phyloP scores from a whole-genome alignment of 2,113 vertebrate genomes.

The Coregonus clupeaformis region DNA sequence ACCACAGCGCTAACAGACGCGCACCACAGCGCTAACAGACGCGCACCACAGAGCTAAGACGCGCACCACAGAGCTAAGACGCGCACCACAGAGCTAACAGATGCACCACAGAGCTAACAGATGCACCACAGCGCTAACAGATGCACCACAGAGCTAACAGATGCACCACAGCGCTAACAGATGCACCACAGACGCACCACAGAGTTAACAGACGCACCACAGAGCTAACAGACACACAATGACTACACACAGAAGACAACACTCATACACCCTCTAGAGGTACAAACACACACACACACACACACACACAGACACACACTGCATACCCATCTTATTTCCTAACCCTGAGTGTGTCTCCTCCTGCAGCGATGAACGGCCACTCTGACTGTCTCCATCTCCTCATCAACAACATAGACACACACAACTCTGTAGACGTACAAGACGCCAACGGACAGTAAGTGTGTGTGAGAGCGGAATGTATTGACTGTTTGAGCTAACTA shows the following conservation, averaged over 20 bases:
- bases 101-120: neutral
- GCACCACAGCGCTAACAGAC: neutral
- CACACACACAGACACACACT: neutral
- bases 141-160: neutral
- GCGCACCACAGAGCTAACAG: neutral
- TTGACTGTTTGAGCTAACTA: neutral
- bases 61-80: neutral
- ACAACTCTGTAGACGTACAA: conserved; percentile 87
- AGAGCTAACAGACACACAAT: neutral
- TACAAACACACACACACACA: neutral
- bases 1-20: too few relatives aligned
- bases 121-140: neutral
- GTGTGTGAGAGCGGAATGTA: conserved; percentile 11
- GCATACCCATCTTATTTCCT: neutral
- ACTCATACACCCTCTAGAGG: neutral
- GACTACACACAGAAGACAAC: neutral
- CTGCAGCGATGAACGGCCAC: conserved; percentile 91
- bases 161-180: neutral
- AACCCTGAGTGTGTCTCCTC: conserved; percentile 8
- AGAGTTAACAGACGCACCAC: neutral
- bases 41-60: neutral
- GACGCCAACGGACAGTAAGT: conserved; percentile 95
- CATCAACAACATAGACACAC: conserved; percentile 87
- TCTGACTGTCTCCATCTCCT: conserved; percentile 92
- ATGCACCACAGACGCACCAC: neutral